Evolutionary conservation across 2,888 invertebrate species (phyloP).

Genomic region (Apotomis capreana): DNA sequence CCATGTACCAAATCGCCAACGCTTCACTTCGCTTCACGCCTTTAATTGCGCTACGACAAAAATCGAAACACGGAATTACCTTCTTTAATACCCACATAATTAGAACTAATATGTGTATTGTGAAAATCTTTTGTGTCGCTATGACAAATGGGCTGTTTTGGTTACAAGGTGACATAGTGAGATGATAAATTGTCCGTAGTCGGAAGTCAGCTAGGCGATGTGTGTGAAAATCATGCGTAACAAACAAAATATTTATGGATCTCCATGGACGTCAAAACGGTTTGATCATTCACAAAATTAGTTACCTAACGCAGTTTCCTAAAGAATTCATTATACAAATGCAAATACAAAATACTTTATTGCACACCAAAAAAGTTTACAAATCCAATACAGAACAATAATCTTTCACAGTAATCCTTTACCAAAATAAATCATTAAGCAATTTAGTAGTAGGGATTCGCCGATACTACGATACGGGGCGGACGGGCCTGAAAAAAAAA

Average conservation of each 20-base stretch:
- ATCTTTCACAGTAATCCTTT: too few relatives aligned
- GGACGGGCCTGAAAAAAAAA: too few relatives aligned
- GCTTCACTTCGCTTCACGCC: conserved; percentile 48
- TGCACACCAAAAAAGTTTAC: too few relatives aligned
- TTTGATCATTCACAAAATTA: background rate
- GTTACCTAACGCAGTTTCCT: too few relatives aligned
- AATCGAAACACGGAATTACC: conserved; percentile 23
- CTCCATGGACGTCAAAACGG: background rate
- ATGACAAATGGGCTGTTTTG: conserved; percentile 56
- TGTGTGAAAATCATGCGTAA: conserved; percentile 30
- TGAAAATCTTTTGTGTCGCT: conserved; percentile 48
- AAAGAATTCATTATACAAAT: too few relatives aligned
- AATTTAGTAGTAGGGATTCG: too few relatives aligned
- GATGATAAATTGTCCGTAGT: conserved; percentile 48
- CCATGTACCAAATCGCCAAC: conserved; percentile 47
- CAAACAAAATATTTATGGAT: conserved; percentile 16
- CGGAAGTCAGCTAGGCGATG: conserved; percentile 32
- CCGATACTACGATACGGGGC: too few relatives aligned
- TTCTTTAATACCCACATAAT: conserved; percentile 13
- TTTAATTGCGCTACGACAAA: conserved; percentile 44
- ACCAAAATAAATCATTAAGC: too few relatives aligned
- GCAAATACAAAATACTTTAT: too few relatives aligned
- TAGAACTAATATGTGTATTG: conserved; percentile 36
- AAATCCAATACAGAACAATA: too few relatives aligned
- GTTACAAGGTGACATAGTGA: conserved; percentile 50